phyloP scores from a whole-genome alignment of 2,113 vertebrate genomes.

The Helogale parvula region DNA sequence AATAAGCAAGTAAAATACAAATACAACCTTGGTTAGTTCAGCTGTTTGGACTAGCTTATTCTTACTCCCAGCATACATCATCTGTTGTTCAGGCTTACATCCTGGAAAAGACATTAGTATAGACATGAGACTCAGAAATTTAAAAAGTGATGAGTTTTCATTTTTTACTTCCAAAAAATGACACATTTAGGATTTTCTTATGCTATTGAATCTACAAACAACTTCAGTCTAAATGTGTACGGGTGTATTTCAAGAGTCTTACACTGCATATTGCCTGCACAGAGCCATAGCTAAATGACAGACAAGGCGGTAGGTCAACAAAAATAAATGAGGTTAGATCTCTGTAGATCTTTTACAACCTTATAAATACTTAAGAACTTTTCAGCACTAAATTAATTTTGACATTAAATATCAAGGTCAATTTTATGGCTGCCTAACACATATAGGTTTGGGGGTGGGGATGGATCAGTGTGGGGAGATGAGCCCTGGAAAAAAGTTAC shows the following conservation, averaged over 20 bases:
- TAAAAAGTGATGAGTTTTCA: neutral
- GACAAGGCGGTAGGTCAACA: neutral
- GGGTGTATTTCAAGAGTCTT: neutral
- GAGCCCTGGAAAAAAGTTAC: neutral
- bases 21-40: conserved; percentile 93
- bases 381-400: conserved; percentile 13
- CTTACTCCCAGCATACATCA: conserved; percentile 99
- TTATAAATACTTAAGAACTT: conserved; percentile 31
- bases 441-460: neutral
- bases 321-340: neutral
- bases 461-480: neutral
- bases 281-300: neutral
- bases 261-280: neutral
- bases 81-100: conserved; percentile 96
- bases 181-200: conserved; percentile 42
- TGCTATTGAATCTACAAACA: neutral
- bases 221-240: neutral
- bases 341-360: neutral
- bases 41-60: conserved; percentile 96
- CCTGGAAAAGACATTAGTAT: conserved; percentile 84
- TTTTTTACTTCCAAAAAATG: conserved; percentile 7
- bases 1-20: neutral
- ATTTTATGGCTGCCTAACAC: conserved; percentile 6
- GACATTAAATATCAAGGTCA: neutral
- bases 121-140: neutral